A percentile compares a stretch with the other conserved stretches of the same genome.
Conservation (phyloP, 2,113 vertebrate genomes). For the Beaufortia kweichowensis region DNA sequence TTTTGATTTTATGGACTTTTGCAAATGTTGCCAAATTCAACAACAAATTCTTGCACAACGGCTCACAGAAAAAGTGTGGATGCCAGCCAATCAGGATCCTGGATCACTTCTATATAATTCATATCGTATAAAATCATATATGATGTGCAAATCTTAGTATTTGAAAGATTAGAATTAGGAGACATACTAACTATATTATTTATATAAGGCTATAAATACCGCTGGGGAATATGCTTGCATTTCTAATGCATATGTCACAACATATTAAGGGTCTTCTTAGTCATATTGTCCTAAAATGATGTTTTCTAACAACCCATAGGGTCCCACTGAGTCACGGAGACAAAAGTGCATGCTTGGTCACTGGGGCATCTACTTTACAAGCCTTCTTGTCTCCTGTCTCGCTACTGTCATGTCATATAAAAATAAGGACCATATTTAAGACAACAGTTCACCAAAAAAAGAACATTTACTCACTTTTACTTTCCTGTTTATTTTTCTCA, state of each 20-base stretch:
- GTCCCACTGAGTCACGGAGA: constrained; percentile 2
- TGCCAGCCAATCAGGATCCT: too few relatives aligned
- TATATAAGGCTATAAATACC: neutral
- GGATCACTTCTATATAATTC: too few relatives aligned
- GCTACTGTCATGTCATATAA: constrained; percentile 1
- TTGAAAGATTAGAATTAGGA: too few relatives aligned
- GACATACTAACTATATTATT: neutral
- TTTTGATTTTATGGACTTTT: too few relatives aligned
- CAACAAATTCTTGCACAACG: too few relatives aligned
- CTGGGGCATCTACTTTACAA: neutral
- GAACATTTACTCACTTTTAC: too few relatives aligned
- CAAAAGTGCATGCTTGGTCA: neutral
- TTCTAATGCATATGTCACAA: constrained; percentile 25
- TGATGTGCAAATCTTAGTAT: too few relatives aligned
- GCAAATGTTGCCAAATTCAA: too few relatives aligned
- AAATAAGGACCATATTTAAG: neutral
- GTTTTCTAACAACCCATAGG: constrained; percentile 10
- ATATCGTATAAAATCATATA: too few relatives aligned
- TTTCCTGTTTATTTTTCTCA: too few relatives aligned
- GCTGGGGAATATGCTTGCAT: neutral
- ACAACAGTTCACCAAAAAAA: too few relatives aligned
- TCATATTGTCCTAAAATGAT: constrained; percentile 46
- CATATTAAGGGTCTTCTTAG: constrained; percentile 7
- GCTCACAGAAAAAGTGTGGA: too few relatives aligned
- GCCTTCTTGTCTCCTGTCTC: neutral